Evolutionary conservation across 2,888 invertebrate genomes (phyloP).

Genomic region (Meta bourneti): DNA sequence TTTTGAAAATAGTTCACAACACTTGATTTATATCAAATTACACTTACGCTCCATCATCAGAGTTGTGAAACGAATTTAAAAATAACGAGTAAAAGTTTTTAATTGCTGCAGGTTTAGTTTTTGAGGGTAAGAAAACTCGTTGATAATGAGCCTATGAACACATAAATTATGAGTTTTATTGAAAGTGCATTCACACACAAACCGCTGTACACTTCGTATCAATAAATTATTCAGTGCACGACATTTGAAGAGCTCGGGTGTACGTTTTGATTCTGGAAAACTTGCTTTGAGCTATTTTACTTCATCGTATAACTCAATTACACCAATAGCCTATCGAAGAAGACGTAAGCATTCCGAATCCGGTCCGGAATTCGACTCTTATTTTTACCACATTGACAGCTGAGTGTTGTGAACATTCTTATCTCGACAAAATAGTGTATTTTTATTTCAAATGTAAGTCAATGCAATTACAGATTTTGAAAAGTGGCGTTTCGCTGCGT

Average conservation of each 20-base stretch:
- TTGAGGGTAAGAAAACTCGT: not conserved
- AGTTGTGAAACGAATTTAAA: not conserved
- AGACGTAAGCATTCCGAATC: not conserved
- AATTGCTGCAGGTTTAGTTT: not conserved
- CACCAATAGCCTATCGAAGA: slow-evolving; percentile 28
- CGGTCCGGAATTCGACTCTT: not conserved
- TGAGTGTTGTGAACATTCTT: not conserved
- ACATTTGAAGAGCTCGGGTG: slow-evolving; percentile 51
- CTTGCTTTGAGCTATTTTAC: slow-evolving; percentile 28
- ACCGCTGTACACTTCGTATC: slow-evolving; percentile 20
- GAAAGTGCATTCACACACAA: slow-evolving; percentile 56
- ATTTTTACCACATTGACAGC: not conserved
- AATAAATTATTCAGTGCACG: slow-evolving; percentile 71
- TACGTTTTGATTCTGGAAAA: slow-evolving; percentile 43
- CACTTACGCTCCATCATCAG: not conserved
- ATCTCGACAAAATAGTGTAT: not conserved
- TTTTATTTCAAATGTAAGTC: not conserved
- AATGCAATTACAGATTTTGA: not conserved
- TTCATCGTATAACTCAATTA: slow-evolving; percentile 64
- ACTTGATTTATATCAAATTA: not conserved
- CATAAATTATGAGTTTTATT: slow-evolving; percentile 35
- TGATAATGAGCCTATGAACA: slow-evolving; percentile 7
- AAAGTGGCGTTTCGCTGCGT: not conserved
- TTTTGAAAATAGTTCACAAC: not conserved
- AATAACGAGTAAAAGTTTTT: no score